Percentiles rank a stretch among this genome's conserved stretches.
Evolutionary conservation across 2,797 vertebrate species (phyloP).

Genomic region (Pampus argenteus): DNA sequence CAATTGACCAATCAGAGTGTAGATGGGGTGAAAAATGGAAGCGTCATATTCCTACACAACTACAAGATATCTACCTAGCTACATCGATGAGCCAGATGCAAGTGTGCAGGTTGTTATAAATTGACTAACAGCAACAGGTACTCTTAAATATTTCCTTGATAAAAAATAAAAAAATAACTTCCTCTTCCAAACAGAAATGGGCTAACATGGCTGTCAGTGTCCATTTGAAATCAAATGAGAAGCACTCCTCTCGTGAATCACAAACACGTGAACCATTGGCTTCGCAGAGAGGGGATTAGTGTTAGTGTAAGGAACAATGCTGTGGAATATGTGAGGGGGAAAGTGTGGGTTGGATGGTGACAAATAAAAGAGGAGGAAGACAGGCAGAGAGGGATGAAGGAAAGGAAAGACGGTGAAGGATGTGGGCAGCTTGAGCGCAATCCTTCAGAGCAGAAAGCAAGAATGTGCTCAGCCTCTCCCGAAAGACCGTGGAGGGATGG

Average conservation of each 20-base stretch:
- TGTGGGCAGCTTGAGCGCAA: conserved; percentile 70
- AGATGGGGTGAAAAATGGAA: background rate
- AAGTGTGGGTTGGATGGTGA: conserved; percentile 70
- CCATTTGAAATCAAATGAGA: conserved; percentile 11
- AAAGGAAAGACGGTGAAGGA: conserved; percentile 55
- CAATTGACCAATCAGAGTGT: background rate
- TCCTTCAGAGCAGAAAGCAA: conserved; percentile 62
- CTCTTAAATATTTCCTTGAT: background rate
- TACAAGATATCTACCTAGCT: background rate
- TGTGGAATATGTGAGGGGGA: conserved; percentile 46
- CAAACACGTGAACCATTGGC: conserved; percentile 39
- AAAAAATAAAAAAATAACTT: background rate
- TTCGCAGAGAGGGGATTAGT: conserved; percentile 44
- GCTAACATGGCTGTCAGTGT: background rate
- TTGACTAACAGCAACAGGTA: background rate
- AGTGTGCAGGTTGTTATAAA: too few species aligned
- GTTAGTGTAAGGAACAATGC: conserved; percentile 36
- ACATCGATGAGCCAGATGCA: background rate
- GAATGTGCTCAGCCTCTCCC: conserved; percentile 57
- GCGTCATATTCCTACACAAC: background rate
- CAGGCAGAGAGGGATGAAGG: conserved; percentile 61
- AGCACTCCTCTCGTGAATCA: conserved; percentile 28
- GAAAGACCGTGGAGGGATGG: conserved; percentile 57
- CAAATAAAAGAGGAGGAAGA: conserved; percentile 75
- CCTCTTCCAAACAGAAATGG: background rate